Evolutionary conservation across 2,888 invertebrate species (phyloP), one percentile per base, ranked within the genome.

Genomic region (Synergus gifuensis): DNA sequence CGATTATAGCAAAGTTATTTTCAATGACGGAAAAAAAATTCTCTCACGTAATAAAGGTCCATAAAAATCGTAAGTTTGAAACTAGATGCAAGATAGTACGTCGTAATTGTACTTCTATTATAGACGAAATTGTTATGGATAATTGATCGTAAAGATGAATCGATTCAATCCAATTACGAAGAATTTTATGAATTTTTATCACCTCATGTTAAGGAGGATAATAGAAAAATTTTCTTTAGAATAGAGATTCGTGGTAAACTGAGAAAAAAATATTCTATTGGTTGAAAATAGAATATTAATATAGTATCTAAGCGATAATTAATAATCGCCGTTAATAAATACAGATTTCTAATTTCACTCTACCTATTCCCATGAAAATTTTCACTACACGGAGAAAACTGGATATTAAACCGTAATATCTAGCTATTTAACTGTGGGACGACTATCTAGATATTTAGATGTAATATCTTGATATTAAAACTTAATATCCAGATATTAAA

Each of bases 101-200:
- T 36, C 36, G 36, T 36, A 36, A 4, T 36, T 60, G 16, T 58
- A 58, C n/a, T 7, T 58, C 28, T 28, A 28, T 28, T 28, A 36
- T 5, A 36, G 36, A 36, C 36, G 36, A 36, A 36, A 36, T 36
- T 36, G 36, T 36, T 36, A 5, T n/a, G 16, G n/a, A 5, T 69
- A 28, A 69, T 49, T 49, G 69, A 69, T 44, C 69, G 28, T 69
- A 49, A 69, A 69, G 46, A 18, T 69, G 69, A 69, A 28, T 36
- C 69, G 69, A 69, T 69, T 16, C 14, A 67, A 67, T 28, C 67
- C 42, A 67, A 67, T 67, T 16, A 22, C 22, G 8, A 46, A 46
- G 18, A 69, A 69, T 69, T 28, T 22, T 4, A 2, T 69, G 22
- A 22, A 46, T 49, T 46, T 64, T 67, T 44, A 67, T 46, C 14